Evolutionary conservation across 2,113 vertebrate genomes (phyloP).

Genomic region (Gallinago jamesoni): DNA sequence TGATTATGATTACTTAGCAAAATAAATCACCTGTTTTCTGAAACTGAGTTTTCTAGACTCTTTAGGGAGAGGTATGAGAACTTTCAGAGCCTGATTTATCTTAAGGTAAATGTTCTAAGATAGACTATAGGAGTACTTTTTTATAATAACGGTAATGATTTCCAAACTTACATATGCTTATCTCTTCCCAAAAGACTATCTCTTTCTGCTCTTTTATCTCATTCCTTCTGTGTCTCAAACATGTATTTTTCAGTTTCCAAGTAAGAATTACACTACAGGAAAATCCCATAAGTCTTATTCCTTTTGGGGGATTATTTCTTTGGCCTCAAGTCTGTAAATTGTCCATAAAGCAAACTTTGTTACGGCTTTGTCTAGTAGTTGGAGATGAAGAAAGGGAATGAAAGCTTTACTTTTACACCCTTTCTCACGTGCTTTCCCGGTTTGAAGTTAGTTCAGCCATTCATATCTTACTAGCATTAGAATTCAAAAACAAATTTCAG

Average conservation of each 20-base stretch:
- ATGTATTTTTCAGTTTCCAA: neutral
- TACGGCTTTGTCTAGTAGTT: neutral
- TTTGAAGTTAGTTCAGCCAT: neutral
- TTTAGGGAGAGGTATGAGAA: neutral
- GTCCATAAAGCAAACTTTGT: neutral
- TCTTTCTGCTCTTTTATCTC: neutral
- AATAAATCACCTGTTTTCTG: neutral
- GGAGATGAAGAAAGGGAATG: neutral
- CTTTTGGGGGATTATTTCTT: neutral
- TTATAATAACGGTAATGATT: neutral
- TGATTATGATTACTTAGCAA: neutral
- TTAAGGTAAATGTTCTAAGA: neutral
- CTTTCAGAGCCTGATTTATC: neutral
- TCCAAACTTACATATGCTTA: neutral
- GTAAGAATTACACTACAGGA: neutral
- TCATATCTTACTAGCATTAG: neutral
- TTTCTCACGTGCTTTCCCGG: neutral
- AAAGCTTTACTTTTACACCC: neutral
- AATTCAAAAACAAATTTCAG: neutral
- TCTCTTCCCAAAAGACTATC: neutral
- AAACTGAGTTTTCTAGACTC: neutral
- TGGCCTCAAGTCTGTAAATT: neutral
- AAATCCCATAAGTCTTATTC: neutral
- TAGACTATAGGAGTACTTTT: neutral
- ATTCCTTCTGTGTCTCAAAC: neutral